Percentiles rank a stretch among this genome's conserved stretches.
Conservation (phyloP, 2,797 vertebrate species). For the Hyperoplus immaculatus region DNA sequence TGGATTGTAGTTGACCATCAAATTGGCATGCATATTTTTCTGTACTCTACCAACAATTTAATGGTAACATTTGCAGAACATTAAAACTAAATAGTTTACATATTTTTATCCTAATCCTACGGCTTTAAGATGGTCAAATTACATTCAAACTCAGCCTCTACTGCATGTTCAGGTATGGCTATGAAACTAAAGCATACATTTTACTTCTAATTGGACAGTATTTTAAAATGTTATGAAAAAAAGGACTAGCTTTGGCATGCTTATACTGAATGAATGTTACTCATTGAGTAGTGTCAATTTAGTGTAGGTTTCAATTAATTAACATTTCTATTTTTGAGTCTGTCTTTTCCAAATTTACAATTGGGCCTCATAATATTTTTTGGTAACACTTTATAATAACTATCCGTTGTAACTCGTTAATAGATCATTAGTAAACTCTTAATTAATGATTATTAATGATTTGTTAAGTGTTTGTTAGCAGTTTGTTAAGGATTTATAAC, state of each 20-base stretch:
- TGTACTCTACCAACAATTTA: background rate
- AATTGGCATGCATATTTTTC: constrained; percentile 19
- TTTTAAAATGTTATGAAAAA: no score
- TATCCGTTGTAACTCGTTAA: no score
- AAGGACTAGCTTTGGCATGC: no score
- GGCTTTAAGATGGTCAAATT: background rate
- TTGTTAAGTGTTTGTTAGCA: no score
- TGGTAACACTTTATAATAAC: no score
- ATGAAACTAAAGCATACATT: background rate
- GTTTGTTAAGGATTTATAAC: no score
- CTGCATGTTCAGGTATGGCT: background rate
- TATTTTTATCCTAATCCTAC: background rate
- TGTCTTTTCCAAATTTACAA: background rate
- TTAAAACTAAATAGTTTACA: background rate
- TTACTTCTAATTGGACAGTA: no score
- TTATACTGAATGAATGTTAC: no score
- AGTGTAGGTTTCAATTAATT: background rate
- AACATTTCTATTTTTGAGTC: constrained; percentile 2
- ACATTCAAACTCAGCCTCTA: background rate
- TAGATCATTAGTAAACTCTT: no score
- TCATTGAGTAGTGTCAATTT: no score
- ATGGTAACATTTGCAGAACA: background rate
- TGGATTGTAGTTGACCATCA: constrained; percentile 35
- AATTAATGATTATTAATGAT: no score
- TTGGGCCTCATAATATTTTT: background rate